Evolutionary conservation across 2,113 vertebrate species (phyloP).

Genomic region (Pundamilia nyererei): DNA sequence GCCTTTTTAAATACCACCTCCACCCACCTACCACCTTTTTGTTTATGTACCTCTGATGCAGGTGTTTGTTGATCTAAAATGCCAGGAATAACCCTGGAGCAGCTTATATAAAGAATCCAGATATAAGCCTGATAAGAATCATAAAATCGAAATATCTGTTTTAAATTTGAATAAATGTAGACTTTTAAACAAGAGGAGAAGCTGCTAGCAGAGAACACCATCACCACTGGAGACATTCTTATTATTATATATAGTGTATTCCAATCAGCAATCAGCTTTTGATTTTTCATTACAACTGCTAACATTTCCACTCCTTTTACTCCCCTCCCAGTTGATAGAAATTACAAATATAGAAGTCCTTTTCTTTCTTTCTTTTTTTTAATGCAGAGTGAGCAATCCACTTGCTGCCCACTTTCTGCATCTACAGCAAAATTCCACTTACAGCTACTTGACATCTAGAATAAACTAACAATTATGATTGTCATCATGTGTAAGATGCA

Average conservation of each 20-base stretch:
- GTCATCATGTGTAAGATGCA: neutral
- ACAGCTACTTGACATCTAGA: neutral
- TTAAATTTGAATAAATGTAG: neutral
- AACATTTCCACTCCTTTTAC: neutral
- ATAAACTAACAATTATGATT: neutral
- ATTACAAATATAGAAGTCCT: neutral
- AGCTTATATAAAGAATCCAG: neutral
- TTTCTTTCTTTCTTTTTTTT: neutral
- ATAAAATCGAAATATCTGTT: neutral
- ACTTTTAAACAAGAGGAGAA: neutral
- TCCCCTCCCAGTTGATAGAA: neutral
- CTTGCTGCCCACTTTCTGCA: neutral
- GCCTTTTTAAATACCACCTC: neutral
- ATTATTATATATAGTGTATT: neutral
- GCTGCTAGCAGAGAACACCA: neutral
- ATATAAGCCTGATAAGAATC: neutral
- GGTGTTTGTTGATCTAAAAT: neutral
- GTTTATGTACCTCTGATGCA: neutral
- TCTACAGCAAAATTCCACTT: neutral
- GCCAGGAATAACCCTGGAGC: neutral
- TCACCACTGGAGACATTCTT: neutral
- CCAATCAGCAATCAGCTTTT: neutral
- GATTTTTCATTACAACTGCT: neutral
- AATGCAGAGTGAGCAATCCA: neutral
- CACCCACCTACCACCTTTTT: neutral